Evolutionary conservation across 2,888 invertebrate species (phyloP).

Genomic region (Incurvaria masculella): DNA sequence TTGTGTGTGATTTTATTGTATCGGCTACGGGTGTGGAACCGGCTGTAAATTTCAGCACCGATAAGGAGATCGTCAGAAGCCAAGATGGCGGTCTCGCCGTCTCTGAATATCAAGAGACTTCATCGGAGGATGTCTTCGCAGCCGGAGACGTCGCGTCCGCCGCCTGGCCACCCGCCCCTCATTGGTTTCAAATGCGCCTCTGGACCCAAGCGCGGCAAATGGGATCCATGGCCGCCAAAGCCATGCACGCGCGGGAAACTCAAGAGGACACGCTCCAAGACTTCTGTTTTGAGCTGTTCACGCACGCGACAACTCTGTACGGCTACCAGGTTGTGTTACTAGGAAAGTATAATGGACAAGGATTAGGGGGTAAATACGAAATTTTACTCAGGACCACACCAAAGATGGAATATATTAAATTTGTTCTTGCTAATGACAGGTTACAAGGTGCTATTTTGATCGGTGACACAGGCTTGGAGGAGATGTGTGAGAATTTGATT

Average conservation of each 20-base stretch:
- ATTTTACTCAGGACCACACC: constrained; percentile 81
- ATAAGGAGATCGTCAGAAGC: constrained; percentile 48
- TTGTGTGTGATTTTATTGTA: constrained; percentile 86
- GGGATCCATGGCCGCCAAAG: constrained; percentile 91
- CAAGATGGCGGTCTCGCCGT: constrained; percentile 83
- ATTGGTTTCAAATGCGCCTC: constrained; percentile 93
- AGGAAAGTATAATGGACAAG: constrained; percentile 93
- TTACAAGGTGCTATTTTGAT: constrained; percentile 93
- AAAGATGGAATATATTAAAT: constrained; percentile 80
- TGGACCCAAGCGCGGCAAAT: constrained; percentile 99
- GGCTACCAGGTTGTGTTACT: constrained; percentile 85
- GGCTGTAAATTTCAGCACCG: constrained; percentile 56
- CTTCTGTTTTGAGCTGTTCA: constrained; percentile 96
- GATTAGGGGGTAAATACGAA: constrained; percentile 75
- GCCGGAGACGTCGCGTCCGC: constrained; percentile 93
- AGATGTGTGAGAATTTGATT: constrained; percentile 97
- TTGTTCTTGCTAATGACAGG: constrained; percentile 77
- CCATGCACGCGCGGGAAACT: constrained; percentile 68
- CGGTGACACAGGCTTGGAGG: constrained; percentile 96
- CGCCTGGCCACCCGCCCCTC: constrained; percentile 70
- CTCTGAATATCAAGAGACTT: constrained; percentile 82
- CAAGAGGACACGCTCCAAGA: constrained; percentile 74
- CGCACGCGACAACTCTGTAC: constrained; percentile 94
- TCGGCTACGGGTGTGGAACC: constrained; percentile 94
- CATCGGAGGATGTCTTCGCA: constrained; percentile 76